Percentiles rank a stretch among this genome's conserved stretches.
phyloP scores from a whole-genome alignment of 2,797 vertebrate genomes.

The Periophthalmus magnuspinnatus region DNA sequence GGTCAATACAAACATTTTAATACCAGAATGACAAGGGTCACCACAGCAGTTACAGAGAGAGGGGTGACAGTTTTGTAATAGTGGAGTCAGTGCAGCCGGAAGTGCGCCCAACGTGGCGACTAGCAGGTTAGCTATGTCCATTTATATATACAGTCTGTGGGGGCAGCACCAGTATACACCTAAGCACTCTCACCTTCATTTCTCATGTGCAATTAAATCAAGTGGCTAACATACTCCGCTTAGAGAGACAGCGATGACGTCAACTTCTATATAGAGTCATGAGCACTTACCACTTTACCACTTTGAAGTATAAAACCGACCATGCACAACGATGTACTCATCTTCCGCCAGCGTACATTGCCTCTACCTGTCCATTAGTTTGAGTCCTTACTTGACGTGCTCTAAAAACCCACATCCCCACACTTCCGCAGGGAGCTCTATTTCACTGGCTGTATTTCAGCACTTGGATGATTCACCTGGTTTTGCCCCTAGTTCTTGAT shows the following conservation, averaged over 20 bases:
- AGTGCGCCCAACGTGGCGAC: no score
- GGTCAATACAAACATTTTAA: no score
- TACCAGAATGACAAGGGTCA: no score
- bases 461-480: conserved; percentile 42
- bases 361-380: not conserved
- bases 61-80: no score
- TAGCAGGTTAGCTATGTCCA: no score
- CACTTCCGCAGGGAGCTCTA: conserved; percentile 16
- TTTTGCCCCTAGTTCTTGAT: conserved; percentile 19
- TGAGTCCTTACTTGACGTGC: not conserved
- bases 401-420: conserved; percentile 28
- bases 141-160: no score
- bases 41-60: no score
- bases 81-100: no score
- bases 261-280: not conserved
- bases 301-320: not conserved
- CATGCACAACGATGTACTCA: no score
- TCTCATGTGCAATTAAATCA: not conserved
- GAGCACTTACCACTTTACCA: not conserved
- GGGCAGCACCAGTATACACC: not conserved
- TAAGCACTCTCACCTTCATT: not conserved
- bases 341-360: not conserved
- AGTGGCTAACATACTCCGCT: not conserved
- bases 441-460: conserved; percentile 41
- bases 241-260: not conserved